These are phyloP conservation scores for Dorcus hopei DNA, from an alignment of 2,888 invertebrate genomes.

Conservation along the genomic window DNA sequence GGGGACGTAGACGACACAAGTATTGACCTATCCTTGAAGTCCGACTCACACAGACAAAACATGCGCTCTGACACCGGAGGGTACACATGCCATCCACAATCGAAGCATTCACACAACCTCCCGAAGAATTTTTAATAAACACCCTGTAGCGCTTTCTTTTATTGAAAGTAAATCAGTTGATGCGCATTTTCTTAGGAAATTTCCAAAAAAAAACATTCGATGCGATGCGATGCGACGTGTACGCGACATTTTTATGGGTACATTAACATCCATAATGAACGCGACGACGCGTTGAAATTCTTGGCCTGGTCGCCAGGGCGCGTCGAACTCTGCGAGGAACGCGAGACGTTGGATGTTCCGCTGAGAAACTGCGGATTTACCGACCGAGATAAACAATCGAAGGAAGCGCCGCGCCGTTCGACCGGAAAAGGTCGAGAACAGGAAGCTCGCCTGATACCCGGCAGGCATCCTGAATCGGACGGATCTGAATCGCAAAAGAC, in stretches of 20 bases:
- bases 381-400: constrained; percentile 11
- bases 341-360: too few species aligned
- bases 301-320: too few species aligned
- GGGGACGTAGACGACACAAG: constrained; percentile 15
- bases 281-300: too few species aligned
- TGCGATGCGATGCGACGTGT: too few species aligned
- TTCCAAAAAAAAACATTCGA: too few species aligned
- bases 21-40: constrained; percentile 24
- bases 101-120: too few species aligned
- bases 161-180: too few species aligned
- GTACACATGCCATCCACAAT: too few species aligned
- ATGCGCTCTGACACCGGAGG: neutral
- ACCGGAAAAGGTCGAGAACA: constrained; percentile 14
- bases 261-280: neutral
- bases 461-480: neutral
- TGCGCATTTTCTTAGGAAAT: too few species aligned
- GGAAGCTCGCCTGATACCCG: constrained; percentile 1
- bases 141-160: too few species aligned
- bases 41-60: constrained; percentile 20
- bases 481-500: neutral
- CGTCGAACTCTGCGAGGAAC: too few species aligned
- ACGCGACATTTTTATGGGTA: constrained; percentile 8
- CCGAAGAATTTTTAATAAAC: too few species aligned
- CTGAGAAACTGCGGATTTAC: neutral
- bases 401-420: constrained; percentile 8